These are phyloP conservation scores for Protodeltote pygarga DNA, from an alignment of 2,888 invertebrate genomes.

Conservation along the genomic window DNA sequence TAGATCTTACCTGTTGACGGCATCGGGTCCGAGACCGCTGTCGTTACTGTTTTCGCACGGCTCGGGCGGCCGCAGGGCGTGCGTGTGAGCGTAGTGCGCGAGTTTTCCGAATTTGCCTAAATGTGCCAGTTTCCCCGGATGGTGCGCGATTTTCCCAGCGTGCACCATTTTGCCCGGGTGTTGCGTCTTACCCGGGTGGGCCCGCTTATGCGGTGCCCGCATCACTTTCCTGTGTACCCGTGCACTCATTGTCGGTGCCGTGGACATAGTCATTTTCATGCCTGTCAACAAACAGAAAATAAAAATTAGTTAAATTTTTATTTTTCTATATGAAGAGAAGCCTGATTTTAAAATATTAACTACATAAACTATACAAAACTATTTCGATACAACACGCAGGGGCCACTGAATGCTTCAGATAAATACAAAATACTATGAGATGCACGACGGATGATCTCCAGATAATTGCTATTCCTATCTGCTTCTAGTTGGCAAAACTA, in stretches of 20 bases:
- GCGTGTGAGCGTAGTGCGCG: slow-evolving; percentile 79
- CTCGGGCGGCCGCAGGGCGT: slow-evolving; percentile 81
- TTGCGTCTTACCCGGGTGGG: slow-evolving; percentile 80
- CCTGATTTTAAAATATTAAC: neutral
- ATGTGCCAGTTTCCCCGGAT: slow-evolving; percentile 61
- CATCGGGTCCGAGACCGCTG: slow-evolving; percentile 95
- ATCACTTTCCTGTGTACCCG: slow-evolving; percentile 90
- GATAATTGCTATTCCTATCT: no score
- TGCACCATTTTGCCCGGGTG: slow-evolving; percentile 79
- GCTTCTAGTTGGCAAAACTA: no score
- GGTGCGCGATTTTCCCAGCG: slow-evolving; percentile 68
- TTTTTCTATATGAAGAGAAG: slow-evolving; percentile 38
- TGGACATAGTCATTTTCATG: slow-evolving; percentile 92
- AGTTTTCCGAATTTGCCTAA: slow-evolving; percentile 79
- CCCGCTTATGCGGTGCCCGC: slow-evolving; percentile 89
- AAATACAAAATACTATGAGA: no score
- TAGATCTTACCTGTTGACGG: slow-evolving; percentile 76
- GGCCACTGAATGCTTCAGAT: no score
- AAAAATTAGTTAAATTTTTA: slow-evolving; percentile 50
- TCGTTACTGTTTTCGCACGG: slow-evolving; percentile 96
- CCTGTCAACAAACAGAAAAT: slow-evolving; percentile 82
- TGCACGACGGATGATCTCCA: no score
- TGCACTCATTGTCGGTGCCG: slow-evolving; percentile 89
- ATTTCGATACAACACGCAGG: no score
- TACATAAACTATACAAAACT: no score